Percentiles rank a stretch among this genome's conserved stretches.
Evolutionary conservation across 2,888 invertebrate genomes (phyloP).

Genomic region (Kuschelorhynchus macadamiae): DNA sequence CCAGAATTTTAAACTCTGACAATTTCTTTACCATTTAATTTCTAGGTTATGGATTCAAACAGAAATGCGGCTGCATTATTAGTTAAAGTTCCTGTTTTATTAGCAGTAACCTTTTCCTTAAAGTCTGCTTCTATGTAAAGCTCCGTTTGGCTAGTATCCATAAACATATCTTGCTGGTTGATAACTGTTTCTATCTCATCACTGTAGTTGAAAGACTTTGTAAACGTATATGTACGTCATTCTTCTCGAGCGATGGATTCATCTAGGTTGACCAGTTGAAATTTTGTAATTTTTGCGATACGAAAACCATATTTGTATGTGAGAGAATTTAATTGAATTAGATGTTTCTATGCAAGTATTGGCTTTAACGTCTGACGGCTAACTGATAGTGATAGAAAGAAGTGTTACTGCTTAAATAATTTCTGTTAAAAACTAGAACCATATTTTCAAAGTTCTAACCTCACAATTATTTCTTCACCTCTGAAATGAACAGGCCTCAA

Average conservation of each 20-base stretch:
- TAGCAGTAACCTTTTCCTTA: not conserved
- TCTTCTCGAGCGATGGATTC: not conserved
- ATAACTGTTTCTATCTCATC: slow-evolving; percentile 16
- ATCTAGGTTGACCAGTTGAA: too few relatives aligned
- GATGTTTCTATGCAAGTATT: too few relatives aligned
- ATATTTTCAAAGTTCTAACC: too few relatives aligned
- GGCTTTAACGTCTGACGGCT: too few relatives aligned
- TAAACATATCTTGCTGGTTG: slow-evolving; percentile 8
- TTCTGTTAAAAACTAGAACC: too few relatives aligned
- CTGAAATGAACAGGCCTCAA: too few relatives aligned
- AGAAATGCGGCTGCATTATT: not conserved
- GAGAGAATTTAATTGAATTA: not conserved
- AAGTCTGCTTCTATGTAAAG: not conserved
- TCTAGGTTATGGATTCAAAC: slow-evolving; percentile 3
- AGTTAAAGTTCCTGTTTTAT: not conserved
- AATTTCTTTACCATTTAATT: slow-evolving; percentile 3
- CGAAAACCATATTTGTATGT: not conserved
- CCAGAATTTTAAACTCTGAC: not conserved
- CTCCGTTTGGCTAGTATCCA: slow-evolving; percentile 5
- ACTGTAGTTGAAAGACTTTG: slow-evolving; percentile 12
- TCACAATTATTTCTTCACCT: too few relatives aligned
- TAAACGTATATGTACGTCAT: not conserved
- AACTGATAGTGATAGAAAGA: too few relatives aligned
- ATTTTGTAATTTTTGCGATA: not conserved
- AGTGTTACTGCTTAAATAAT: too few relatives aligned